A percentile compares a stretch with the other conserved stretches of the same genome.
Evolutionary conservation across 2,113 vertebrate genomes (phyloP).

Genomic region (Rhinoderma darwinii): DNA sequence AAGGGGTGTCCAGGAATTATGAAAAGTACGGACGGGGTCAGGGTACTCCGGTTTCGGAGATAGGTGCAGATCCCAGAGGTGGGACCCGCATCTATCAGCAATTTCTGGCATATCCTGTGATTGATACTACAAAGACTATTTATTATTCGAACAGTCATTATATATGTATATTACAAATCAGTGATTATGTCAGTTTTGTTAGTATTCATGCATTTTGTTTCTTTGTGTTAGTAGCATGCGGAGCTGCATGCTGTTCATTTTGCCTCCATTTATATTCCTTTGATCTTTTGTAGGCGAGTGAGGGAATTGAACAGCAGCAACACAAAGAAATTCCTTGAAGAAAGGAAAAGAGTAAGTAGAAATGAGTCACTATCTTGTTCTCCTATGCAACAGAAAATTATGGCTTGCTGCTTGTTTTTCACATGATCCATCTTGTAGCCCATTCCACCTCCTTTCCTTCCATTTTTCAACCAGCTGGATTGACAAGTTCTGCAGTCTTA

Average conservation of each 20-base stretch:
- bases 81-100: too few species aligned
- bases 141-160: not conserved
- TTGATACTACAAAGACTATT: not conserved
- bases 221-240: not conserved
- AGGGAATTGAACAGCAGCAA: slow-evolving; percentile 98
- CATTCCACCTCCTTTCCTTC: not conserved
- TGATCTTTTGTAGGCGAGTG: slow-evolving; percentile 81
- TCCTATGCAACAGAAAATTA: not conserved
- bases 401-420: not conserved
- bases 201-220: not conserved
- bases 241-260: not conserved
- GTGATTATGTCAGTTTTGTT: not conserved
- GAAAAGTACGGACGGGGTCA: too few species aligned
- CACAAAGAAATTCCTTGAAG: slow-evolving; percentile 98
- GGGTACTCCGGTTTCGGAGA: too few species aligned
- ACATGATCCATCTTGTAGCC: slow-evolving; percentile 15
- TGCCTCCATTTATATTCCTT: slow-evolving; percentile 9
- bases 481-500: not conserved
- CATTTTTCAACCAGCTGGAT: not conserved
- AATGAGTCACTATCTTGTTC: slow-evolving; percentile 22
- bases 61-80: too few species aligned
- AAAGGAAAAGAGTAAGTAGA: slow-evolving; percentile 90
- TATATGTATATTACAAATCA: not conserved
- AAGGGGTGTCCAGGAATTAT: too few species aligned
- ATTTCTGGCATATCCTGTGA: too few species aligned